Conservation (phyloP, 2,113 vertebrate species). For the Nothoprocta perdicaria region DNA sequence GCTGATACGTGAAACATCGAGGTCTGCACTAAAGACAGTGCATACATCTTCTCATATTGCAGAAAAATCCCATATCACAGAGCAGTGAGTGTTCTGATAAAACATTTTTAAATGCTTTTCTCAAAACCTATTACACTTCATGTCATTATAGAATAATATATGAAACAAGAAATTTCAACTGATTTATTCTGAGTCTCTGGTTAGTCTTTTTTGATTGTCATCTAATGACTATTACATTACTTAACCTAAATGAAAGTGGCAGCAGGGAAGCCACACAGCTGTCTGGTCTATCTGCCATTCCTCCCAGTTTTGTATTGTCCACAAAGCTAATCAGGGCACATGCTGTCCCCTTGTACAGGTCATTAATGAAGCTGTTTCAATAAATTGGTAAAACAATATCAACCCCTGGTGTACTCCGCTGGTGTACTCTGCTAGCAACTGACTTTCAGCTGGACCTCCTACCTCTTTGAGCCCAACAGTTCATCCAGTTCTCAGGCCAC, state of each 20-base stretch:
- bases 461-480: too few relatives aligned
- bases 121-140: not conserved
- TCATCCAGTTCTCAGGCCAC: too few relatives aligned
- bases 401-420: too few relatives aligned
- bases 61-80: not conserved
- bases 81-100: not conserved
- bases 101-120: not conserved
- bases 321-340: too few relatives aligned
- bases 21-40: not conserved
- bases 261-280: not conserved
- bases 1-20: not conserved
- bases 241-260: not conserved
- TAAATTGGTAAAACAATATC: too few relatives aligned
- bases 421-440: too few relatives aligned
- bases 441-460: too few relatives aligned
- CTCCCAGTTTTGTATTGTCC: too few relatives aligned
- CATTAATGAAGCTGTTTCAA: too few relatives aligned
- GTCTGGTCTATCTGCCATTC: too few relatives aligned
- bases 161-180: constrained; percentile 8
- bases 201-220: not conserved
- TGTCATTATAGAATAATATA: not conserved
- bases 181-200: not conserved
- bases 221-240: constrained; percentile 25
- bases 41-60: not conserved
- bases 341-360: too few relatives aligned